A percentile compares a stretch with the other conserved stretches of the same genome.
phyloP scores from a whole-genome alignment of 2,113 vertebrate species.

The Cisticola juncidis region DNA sequence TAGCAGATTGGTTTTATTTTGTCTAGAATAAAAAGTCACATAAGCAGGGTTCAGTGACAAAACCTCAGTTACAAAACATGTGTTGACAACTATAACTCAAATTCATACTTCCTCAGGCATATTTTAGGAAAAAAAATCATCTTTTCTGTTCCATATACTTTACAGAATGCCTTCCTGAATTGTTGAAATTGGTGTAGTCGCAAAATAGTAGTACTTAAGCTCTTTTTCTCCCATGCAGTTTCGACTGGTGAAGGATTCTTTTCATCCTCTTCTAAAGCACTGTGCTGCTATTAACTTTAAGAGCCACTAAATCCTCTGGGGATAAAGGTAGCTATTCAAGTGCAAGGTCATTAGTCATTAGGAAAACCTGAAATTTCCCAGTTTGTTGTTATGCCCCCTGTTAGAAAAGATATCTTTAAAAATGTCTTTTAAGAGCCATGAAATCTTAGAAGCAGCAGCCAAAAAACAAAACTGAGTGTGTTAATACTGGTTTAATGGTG shows the following conservation, averaged over 20 bases:
- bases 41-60: background rate
- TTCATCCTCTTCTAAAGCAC: background rate
- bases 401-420: background rate
- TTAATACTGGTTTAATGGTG: background rate
- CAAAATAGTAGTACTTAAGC: background rate
- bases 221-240: background rate
- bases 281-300: slow-evolving; percentile 22
- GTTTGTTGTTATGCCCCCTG: background rate
- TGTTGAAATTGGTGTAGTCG: background rate
- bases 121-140: background rate
- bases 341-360: background rate
- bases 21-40: background rate
- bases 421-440: background rate
- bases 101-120: background rate
- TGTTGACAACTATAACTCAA: background rate
- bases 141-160: background rate
- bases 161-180: background rate
- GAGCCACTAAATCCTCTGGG: background rate
- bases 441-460: background rate
- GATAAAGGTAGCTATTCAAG: background rate
- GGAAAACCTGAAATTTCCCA: background rate
- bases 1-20: background rate
- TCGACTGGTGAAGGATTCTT: background rate
- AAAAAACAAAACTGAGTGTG: background rate
- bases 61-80: background rate